Evolutionary conservation across 2,888 invertebrate genomes (phyloP), one percentile per base, ranked within the genome.

Genomic region (Drosophila pegasa): DNA sequence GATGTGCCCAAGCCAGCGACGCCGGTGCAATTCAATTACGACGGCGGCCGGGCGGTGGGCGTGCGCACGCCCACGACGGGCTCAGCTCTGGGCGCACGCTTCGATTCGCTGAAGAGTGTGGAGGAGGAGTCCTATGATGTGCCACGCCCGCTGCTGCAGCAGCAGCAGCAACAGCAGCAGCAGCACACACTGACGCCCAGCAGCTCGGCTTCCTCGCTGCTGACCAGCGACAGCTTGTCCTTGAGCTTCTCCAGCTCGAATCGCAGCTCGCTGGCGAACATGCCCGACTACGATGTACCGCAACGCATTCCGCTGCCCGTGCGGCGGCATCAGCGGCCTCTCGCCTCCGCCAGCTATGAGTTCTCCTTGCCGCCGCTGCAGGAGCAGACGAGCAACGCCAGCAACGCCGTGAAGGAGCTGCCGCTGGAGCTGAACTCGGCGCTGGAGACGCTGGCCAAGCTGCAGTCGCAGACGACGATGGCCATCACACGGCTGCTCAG

Each of bases 391-490:
- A 22, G n/a, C 43, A n/a, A 5, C 3, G 16, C 5, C 40, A 52
- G 51, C 50, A 33, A n/a, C 9, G 12, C 5, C 2, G 81, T 71
- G 78, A 95, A 94, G 92, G 95, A 95, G 87, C 93, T 97, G 68
- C 96, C 96, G 0, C 90, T 97, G 76, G 96, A 96, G 88, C 93
- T 96, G 72, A 94, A 94, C 80, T 95, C 96, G 31, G 97, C 97
- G 0, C 92, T 96, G 79, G 96, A 97, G 81, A 94, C 95, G 57
- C 93, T 97, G 75, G 95, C 95, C 76, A 95, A 95, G 88, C 92
- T 96, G 74, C 96, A 96, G 91, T 94, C 93, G 65, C 97, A 98
- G 92, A 96, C 97, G 1, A 96, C 96, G 29, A 94, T 95, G 57
- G 95, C 97, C 37, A 96, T 97, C 70, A 95, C 95, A n/a, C 94